Conservation (phyloP, 2,888 invertebrate genomes). For the Troides helena region DNA sequence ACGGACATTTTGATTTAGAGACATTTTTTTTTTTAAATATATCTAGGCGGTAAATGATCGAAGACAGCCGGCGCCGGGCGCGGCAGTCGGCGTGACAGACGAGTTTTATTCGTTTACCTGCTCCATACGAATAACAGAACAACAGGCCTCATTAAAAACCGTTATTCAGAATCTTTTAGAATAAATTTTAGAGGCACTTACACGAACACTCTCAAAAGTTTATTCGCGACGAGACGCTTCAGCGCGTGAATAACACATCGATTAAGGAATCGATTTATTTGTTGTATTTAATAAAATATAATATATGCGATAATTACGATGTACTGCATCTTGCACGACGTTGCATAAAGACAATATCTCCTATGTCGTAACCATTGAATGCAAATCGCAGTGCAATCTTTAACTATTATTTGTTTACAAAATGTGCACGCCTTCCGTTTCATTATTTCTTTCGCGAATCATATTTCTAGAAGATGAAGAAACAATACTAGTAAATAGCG, state of each 20-base stretch:
- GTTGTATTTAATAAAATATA: no score
- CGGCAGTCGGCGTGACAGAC: not conserved
- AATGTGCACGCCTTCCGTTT: constrained; percentile 10
- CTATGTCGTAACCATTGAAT: no score
- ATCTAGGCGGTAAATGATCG: constrained; percentile 1
- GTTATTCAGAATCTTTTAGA: not conserved
- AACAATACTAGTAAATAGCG: constrained; percentile 16
- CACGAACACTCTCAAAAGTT: not conserved
- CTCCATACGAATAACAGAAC: not conserved
- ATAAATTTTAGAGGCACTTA: not conserved
- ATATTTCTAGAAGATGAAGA: constrained; percentile 8
- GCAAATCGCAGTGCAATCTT: no score
- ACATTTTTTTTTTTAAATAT: constrained; percentile 10
- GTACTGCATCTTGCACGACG: no score
- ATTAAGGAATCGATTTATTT: no score
- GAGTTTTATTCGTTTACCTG: not conserved
- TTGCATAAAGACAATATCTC: no score
- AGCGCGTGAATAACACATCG: no score
- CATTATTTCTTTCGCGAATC: constrained; percentile 12
- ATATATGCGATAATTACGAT: no score
- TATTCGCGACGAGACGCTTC: not conserved
- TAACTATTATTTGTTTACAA: constrained; percentile 11
- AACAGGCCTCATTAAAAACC: not conserved
- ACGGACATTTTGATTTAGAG: constrained; percentile 10
- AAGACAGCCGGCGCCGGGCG: constrained; percentile 5